Base-by-base conservation (phyloP, 64 coral and sea anemone genomes). In the Dendronephthya gigantea region DNA sequence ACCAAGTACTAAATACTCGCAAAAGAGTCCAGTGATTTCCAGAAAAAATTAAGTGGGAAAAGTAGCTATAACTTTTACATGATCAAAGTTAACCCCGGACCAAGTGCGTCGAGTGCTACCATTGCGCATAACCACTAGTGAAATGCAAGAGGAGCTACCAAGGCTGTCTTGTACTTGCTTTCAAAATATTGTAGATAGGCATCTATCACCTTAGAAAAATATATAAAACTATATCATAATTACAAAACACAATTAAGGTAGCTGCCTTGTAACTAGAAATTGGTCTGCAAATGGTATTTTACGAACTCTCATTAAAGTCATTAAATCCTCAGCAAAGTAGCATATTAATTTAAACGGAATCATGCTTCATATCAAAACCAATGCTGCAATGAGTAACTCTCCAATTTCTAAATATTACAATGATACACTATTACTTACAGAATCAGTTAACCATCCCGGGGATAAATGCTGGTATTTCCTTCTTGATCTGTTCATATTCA, bases 11-110 rank as follows among this genome's bases (percentile, higher is more conserved):
- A 45, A 45, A 45, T 45, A 45, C 41, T 45, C 11, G 11, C 41
- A 45, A 45, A 45, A 45, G 35, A 15, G 86, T 88, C 86, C 86
- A 88, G 48, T 88, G 86, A 27, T 81, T 76, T 14, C 56, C 41
- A 88, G 48, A n/a, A 41, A 76, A 35, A 68, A 49, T 82, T 7
- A 88, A 23, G 6, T 68, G 86, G 33, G 49, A 32, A 1, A 88
- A 49, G 25, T 81, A n/a, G n/a, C n/a, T n/a, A n/a, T n/a, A 43
- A 35, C 40, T 49, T 43, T 79, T 35, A 88, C 50, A 17, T 43
- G 41, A 17, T 9, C 33, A 35, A 88, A 79, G 45, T 43, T 49
- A 32, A 81, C 40, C 19, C 72, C 86, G 15, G n/a, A 41, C 86
- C 86, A 76, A 37, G 38, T 34, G 35, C 68, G 41, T 16, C 86